Base-by-base conservation (phyloP, 2,113 vertebrate species). In the Lagopus muta region DNA sequence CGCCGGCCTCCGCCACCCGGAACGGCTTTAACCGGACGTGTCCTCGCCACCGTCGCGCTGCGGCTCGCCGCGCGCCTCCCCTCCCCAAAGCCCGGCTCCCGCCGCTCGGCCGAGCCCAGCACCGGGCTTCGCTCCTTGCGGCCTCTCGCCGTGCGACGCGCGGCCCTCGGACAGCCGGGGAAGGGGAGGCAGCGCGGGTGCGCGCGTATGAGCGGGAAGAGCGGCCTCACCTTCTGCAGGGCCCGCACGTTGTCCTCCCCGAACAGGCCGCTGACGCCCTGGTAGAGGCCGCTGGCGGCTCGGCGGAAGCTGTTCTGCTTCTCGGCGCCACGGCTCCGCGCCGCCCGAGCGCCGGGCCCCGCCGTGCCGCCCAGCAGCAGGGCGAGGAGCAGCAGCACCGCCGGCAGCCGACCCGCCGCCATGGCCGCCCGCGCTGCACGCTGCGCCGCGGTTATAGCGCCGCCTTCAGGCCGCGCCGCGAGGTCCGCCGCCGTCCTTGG, bases 171-270 rank as follows among this genome's bases (percentile, higher is more conserved):
- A 57, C 64, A 67, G 42, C 96, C 3, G n/a, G 11, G 48, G 22
- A 2, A 3, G 24, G 27, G 14, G 38, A n/a, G 36, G 21, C 47
- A 57, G 30, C 34, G 13, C 21, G 43, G 27, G 24, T 4, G 48
- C 24, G 48, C 48, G 50, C 25, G 50, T 27, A 27, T 13, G 40
- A 71, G 55, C 45, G 16, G 58, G 83, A 5, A 52, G 17, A 64
- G 86, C 54, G 40, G 45, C 91, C 97, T 95, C 80, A 99, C 99
- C 98, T 99, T 99, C 95, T 99, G 98, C 24, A 98, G 79, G 21
- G 98, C 97, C 93, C 98, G 96, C 86, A 99, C 98, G 96, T 98
- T 99, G 76, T 99, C 99, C 97, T 99, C 99, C 50, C 99, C 99
- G 92, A 99, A 98, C 7, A 99, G 93, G 82, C 97, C 98, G 98